Base-by-base conservation (phyloP, 2,113 vertebrate species). In the Leptobrachium ailaonicum region DNA sequence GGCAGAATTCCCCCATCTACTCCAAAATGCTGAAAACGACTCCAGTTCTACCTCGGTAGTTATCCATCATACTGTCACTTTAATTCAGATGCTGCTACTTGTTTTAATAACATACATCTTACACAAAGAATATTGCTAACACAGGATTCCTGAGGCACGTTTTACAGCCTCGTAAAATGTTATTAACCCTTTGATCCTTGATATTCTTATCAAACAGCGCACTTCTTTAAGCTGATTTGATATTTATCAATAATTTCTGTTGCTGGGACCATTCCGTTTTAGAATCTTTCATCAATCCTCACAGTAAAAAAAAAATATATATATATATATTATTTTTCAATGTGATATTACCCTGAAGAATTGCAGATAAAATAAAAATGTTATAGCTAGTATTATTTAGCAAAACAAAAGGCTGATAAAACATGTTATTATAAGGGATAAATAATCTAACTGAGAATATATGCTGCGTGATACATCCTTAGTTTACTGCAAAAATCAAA, bases 21-120 rank as follows among this genome's bases (percentile, higher is more conserved):
- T 92, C 90, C 90, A 91, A 92, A 95, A 92, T 74, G 86, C 92
- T 90, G 89, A 90, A 91, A 94, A 94, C 83, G 86, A 85, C 91
- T 92, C 91, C 82, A 90, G 91, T 92, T 91, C 91, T 88, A 90
- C 92, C 93, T 88, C 90, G 82, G 84, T 82, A 87, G 88, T 92
- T 95, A 96, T 98, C 95, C 95, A 94, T 98, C 96, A 97, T 90
- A 4, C 93, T 95, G 95, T 95, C 95, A 95, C 92, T 94, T 95
- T 96, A 95, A 96, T 96, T 96, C 94, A 97, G 94, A 94, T 93
- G 92, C 93, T 93, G 94, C 95, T 96, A 95, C 95, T 97, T 95
- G 93, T 95, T 95, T 92, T 93, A 94, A 94, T 95, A 94, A 95
- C 91, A 88, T 94, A 96, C 94, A 92, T 96, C 95, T 95, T 94